A percentile compares a stretch with the other conserved stretches of the same genome.
Evolutionary conservation across 2,888 invertebrate species (phyloP).

Genomic region (Apotomis capreana): DNA sequence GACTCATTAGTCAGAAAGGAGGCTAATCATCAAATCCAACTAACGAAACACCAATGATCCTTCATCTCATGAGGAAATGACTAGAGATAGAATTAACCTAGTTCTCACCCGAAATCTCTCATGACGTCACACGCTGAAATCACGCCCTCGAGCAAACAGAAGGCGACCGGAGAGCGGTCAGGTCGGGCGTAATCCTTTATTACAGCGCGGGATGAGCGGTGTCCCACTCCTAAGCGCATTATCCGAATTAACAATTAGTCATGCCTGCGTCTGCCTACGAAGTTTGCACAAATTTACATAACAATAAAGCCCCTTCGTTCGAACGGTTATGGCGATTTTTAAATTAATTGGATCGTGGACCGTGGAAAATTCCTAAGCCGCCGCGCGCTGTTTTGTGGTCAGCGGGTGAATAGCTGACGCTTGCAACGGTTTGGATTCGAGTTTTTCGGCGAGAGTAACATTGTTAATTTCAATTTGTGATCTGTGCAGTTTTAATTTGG

Average conservation of each 20-base stretch:
- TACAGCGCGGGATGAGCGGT: conserved; percentile 60
- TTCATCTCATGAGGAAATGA: too few species aligned
- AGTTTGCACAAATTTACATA: conserved; percentile 82
- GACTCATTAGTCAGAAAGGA: too few species aligned
- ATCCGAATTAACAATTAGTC: conserved; percentile 83
- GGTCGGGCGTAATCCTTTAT: conserved; percentile 59
- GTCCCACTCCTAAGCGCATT: conserved; percentile 77
- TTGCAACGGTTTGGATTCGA: not conserved
- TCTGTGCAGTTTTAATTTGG: too few species aligned
- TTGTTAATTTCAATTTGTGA: not conserved
- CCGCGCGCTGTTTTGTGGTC: conserved; percentile 63
- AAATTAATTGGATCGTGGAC: conserved; percentile 80
- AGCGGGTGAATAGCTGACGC: conserved; percentile 45
- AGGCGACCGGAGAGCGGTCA: conserved; percentile 46
- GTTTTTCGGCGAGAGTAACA: not conserved
- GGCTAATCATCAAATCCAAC: too few species aligned
- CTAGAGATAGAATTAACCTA: conserved; percentile 1
- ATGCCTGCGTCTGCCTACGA: conserved; percentile 77
- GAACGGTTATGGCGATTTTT: conserved; percentile 77
- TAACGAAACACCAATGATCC: too few species aligned
- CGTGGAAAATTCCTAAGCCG: conserved; percentile 72
- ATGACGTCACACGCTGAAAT: conserved; percentile 29
- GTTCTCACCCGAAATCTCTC: conserved; percentile 22
- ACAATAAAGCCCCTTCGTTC: conserved; percentile 77
- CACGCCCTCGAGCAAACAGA: conserved; percentile 46